Evolutionary conservation across 1,140 invertebrate genomes (phyloP), one percentile per base, ranked within the genome.

Genomic region (Tetragnatha versicolor): DNA sequence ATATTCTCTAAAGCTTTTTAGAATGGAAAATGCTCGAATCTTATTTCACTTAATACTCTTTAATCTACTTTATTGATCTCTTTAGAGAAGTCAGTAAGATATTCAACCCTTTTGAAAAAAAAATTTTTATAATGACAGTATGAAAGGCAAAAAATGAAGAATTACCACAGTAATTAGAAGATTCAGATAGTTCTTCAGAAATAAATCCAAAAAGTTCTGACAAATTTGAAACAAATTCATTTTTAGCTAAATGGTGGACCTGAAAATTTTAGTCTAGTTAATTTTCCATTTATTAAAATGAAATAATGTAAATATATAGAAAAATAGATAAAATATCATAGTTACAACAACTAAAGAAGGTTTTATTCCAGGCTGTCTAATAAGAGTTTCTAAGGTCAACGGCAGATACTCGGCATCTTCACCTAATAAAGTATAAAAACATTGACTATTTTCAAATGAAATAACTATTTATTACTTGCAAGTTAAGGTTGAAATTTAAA

Each of bases 311-410:
- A 61, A 61, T 7, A 61, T 61, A 22, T 33, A 9, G 31, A 70
- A 37, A 35, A 29, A 73, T 66, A 66, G 80, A 85, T 80, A 82
- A 80, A 12, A 84, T 4, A 85, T n/a, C n/a, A 82, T 49, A 83
- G 84, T 83, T 81, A 87, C 86, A 27, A 82, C 79, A 37, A 87
- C 85, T 66, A 84, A 81, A 0, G 83, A 75, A 31, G 84, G 83
- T 35, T 87, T 84, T 20, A 89, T 83, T 17, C 88, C 88, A 27
- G 88, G 87, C 76, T 88, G 88, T 82, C 87, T 85, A 33, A 88
- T 82, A 20, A 88, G 75, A 12, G 88, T 88, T 82, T 89, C 86
- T 33, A 89, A 79, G 39, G 87, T 87, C 65, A 88, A 83, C 9
- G 85, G 84, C 22, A 88, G 80, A 42, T 85, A 85, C 58, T 85